phyloP scores from a whole-genome alignment of 2,113 vertebrate genomes.

The Lanius ludovicianus region DNA sequence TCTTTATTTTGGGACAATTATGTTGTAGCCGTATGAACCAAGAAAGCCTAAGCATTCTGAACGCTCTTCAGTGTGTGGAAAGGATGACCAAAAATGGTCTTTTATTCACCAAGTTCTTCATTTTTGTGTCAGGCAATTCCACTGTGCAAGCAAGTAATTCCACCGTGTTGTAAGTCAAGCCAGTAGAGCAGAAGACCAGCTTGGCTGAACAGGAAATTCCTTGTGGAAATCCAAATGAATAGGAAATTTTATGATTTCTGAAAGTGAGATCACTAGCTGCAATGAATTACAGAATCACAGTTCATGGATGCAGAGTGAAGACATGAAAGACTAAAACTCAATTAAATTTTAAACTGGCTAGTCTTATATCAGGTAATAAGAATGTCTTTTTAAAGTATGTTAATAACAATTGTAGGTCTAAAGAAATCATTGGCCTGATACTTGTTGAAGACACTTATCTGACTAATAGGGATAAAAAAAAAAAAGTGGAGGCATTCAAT shows the following conservation, averaged over 20 bases:
- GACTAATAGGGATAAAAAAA: background rate
- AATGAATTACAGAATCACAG: background rate
- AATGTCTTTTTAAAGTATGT: background rate
- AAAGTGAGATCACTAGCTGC: fast-evolving
- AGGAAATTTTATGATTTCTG: background rate
- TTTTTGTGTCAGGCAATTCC: background rate
- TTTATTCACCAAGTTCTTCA: background rate
- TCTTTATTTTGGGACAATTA: background rate
- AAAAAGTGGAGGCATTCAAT: background rate
- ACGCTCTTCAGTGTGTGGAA: background rate
- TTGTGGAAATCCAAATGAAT: background rate
- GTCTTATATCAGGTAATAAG: background rate
- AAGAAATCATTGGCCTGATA: background rate
- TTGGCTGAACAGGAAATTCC: background rate
- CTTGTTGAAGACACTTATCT: background rate
- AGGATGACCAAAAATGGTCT: background rate
- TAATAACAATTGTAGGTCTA: background rate
- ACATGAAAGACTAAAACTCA: background rate
- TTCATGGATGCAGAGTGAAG: background rate
- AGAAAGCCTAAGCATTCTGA: background rate
- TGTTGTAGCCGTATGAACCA: background rate
- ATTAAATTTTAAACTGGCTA: background rate
- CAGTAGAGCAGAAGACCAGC: background rate
- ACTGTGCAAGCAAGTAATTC: background rate
- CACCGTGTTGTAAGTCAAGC: background rate